Evolutionary conservation across 2,113 vertebrate species (phyloP), one percentile per base, ranked within the genome.

Genomic region (Aptenodytes patagonicus): DNA sequence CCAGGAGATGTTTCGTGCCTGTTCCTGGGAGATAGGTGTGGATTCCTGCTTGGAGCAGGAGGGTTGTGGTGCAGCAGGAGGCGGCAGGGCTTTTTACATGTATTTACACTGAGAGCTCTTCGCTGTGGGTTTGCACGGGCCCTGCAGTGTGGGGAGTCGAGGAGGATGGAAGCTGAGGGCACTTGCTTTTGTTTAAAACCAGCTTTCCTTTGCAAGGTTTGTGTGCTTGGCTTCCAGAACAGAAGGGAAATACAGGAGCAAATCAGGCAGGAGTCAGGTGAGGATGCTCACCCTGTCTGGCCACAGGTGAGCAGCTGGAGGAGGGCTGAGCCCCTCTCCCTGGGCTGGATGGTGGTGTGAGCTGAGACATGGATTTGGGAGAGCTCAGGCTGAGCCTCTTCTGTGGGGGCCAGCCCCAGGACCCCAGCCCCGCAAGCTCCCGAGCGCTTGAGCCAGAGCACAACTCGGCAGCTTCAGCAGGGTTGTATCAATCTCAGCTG

Each of bases 61-160:
- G 62, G 13, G 12, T 6, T 47, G 34, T 29, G 44, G 29, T 18
- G 51, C 6, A 1, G 26, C 51, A 19, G n/a, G 70, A 55, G 32
- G n/a, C 14, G 65, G 6, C 0, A 0, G 44, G 44, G 42, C 1
- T 5, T 14, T 38, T n/a, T 14, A 17, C 1, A 0, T 18, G 3
- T 10, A 1, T 14, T 84, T 60, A 3, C 0, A 1, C 49, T 29
- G 13, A 4, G 40, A 42, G 13, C 38, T 57, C 47, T n/a, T 55
- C 2, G 6, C 58, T 29, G 20, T 6, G 40, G 73, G 21, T 55
- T 44, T 40, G 25, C 11, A 3, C 1, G 5, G 10, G 31, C 36
- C 6, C 65, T 44, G 65, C 17, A 18, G 25, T 4, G 0, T 6
- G 44, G 18, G 24, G 13, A 17, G 19, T 17, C 0, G 1, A 16